Evolutionary conservation across 2,797 vertebrate species (phyloP), one percentile per base, ranked within the genome.

Genomic region (Onychomys torridus): DNA sequence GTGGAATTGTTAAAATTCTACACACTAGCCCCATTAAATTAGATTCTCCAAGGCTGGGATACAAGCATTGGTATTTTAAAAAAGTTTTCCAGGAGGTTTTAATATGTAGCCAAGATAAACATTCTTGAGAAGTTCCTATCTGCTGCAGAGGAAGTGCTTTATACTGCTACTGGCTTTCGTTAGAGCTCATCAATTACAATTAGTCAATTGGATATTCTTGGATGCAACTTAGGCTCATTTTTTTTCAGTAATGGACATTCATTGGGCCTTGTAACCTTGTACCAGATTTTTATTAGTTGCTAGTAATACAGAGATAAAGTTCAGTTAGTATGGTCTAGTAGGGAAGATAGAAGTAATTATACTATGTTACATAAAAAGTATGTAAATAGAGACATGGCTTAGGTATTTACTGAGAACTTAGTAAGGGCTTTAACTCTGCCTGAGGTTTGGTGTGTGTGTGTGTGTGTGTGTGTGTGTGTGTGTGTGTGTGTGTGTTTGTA

Each of bases 181-280:
- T 95, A 67, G 49, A 83, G 23, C 16, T 88, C 85, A 77, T 91
- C n/a, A 89, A 43, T 94, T 96, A 76, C 76, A 83, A 82, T 95
- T 92, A 95, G 94, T 19, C 73, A 83, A 4, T n/a, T 78, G 25
- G 52, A 59, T 95, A 92, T 93, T 91, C 34, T n/a, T 91, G 12
- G 9, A 59, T 86, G 37, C 82, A 95, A 73, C 27, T 63, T 86
- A 93, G 49, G 1, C 76, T 96, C 49, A 37, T 92, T 92, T 95
- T 40, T 46, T 69, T 92, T 93, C 32, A 73, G 76, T 77, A 37
- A 37, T 5, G 76, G 34, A 63, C 79, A 21, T 52, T 87, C 75
- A 89, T 81, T 89, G 37, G 90, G 3, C 8, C 87, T 94, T 86
- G 84, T 83, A 87, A 11, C 34, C 25, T 95, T 89, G 16, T 93